Conservation (phyloP, 2,113 vertebrate genomes). For the Lamprologus speciosus region DNA sequence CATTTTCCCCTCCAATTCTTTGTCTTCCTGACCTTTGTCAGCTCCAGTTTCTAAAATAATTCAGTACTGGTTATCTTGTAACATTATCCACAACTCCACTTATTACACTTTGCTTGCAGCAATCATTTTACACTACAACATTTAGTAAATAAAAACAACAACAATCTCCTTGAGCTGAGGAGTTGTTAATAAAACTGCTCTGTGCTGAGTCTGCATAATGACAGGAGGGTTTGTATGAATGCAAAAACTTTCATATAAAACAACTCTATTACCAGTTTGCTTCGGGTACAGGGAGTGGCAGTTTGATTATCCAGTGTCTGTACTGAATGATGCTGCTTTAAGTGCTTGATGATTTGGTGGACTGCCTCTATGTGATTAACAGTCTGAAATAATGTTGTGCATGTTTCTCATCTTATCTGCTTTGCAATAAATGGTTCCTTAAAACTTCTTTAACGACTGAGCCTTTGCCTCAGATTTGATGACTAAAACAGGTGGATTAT, state of each 20-base stretch:
- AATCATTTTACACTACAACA: not conserved
- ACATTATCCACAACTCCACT: not conserved
- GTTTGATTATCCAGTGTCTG: not conserved
- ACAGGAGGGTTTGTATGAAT: not conserved
- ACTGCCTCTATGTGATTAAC: no score
- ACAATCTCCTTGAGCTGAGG: not conserved
- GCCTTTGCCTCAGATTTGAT: not conserved
- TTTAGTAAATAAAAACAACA: not conserved
- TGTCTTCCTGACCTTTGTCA: not conserved
- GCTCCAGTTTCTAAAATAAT: no score
- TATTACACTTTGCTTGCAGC: not conserved
- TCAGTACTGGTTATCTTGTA: no score
- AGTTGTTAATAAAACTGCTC: accelerated
- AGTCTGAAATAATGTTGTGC: not conserved
- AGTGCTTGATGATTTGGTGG: not conserved
- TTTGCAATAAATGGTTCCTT: accelerated
- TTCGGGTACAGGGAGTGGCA: not conserved
- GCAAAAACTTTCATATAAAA: not conserved
- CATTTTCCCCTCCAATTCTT: not conserved
- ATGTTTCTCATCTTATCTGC: not conserved
- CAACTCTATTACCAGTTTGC: not conserved
- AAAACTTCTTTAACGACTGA: not conserved
- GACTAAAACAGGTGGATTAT: accelerated
- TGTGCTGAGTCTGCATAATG: not conserved
- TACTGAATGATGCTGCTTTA: accelerated